Conservation (phyloP, 2,113 vertebrate genomes). For the Pachypanchax playfairii region DNA sequence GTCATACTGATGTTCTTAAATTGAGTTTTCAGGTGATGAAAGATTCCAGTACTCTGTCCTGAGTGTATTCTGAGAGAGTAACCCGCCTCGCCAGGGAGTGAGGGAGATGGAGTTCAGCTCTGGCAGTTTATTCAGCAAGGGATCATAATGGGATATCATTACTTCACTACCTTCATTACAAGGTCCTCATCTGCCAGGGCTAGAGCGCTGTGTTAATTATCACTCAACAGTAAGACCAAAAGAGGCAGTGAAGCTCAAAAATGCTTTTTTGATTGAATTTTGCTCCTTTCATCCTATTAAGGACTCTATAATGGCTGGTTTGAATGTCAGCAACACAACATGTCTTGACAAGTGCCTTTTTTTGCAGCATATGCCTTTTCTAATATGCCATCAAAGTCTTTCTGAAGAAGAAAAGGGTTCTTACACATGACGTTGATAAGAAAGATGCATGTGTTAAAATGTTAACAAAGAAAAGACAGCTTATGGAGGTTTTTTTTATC, state of each 20-base stretch:
- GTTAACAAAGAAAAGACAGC: neutral
- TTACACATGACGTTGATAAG: neutral
- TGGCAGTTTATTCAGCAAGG: slow-evolving; percentile 64
- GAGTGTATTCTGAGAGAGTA: slow-evolving; percentile 53
- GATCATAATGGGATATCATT: slow-evolving; percentile 82
- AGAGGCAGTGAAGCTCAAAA: slow-evolving; percentile 57
- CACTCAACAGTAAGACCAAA: slow-evolving; percentile 43
- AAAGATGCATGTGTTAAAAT: neutral
- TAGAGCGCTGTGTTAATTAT: slow-evolving; percentile 76
- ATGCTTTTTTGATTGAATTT: slow-evolving; percentile 59
- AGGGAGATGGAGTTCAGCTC: slow-evolving; percentile 28
- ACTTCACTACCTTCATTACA: slow-evolving; percentile 77
- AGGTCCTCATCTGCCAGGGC: slow-evolving; percentile 72
- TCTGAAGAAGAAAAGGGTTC: neutral
- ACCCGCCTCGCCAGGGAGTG: slow-evolving; percentile 22
- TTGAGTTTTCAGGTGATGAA: slow-evolving; percentile 55
- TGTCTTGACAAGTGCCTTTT: neutral
- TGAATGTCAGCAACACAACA: slow-evolving; percentile 30
- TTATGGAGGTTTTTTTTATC: slow-evolving; percentile 14
- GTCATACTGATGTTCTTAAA: slow-evolving; percentile 62
- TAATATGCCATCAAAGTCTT: neutral
- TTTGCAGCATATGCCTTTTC: neutral
- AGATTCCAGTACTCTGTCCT: slow-evolving; percentile 32
- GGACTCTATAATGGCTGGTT: slow-evolving; percentile 29
- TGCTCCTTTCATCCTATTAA: slow-evolving; percentile 44